These are phyloP conservation scores for Dryoscopus gambensis DNA, from an alignment of 2,113 vertebrate genomes.

Conservation along the genomic window DNA sequence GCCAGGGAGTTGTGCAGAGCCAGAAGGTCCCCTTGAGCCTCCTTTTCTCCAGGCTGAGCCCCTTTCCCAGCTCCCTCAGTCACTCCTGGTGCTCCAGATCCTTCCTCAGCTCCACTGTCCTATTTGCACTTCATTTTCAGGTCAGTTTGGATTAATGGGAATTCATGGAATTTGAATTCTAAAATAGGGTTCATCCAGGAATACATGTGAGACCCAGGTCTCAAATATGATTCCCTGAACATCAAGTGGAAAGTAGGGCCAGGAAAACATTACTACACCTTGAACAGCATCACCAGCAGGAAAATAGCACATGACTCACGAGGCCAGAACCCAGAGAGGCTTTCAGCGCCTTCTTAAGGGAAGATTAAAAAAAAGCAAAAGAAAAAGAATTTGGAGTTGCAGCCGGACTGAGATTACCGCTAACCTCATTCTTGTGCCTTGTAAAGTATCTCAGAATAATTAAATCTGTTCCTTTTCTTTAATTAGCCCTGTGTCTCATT, in stretches of 20 bases:
- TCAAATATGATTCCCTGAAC: neutral
- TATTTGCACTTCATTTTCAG: neutral
- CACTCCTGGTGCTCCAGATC: rapidly evolving
- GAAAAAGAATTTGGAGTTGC: neutral
- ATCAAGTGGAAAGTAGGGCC: neutral
- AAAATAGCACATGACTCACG: neutral
- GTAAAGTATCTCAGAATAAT: constrained; percentile 28
- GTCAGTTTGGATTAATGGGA: neutral
- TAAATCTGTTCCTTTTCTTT: constrained; percentile 23
- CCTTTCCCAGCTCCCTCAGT: neutral
- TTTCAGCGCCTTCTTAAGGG: neutral
- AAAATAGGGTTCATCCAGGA: neutral
- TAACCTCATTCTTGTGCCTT: neutral
- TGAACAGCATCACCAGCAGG: neutral
- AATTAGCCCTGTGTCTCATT: constrained; percentile 34
- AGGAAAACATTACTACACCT: neutral
- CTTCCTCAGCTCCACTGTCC: neutral
- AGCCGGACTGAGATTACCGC: neutral
- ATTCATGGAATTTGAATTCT: neutral
- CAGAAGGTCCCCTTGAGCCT: neutral
- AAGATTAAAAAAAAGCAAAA: neutral
- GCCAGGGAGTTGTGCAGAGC: neutral
- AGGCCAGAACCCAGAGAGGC: neutral
- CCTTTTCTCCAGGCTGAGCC: neutral
- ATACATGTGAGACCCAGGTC: neutral